Conservation (phyloP, 2,113 vertebrate species). For the Bos indicus region DNA sequence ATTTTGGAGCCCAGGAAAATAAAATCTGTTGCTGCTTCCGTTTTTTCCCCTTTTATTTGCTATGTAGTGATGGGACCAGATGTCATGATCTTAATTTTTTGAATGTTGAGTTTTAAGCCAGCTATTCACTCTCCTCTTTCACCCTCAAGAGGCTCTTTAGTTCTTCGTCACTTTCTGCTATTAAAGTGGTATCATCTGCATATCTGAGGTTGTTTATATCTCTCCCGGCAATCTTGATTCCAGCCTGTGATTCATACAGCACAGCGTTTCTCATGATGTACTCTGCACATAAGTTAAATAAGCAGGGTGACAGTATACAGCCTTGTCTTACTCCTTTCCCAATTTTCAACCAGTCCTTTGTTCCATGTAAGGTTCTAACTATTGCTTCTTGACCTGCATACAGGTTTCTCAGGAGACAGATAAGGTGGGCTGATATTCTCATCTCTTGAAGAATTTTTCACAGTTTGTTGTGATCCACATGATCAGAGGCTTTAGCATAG, state of each 20-base stretch:
- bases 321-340: neutral
- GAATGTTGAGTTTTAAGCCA: neutral
- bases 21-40: neutral
- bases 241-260: neutral
- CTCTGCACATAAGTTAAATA: neutral
- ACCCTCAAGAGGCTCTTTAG: neutral
- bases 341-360: neutral
- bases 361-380: neutral
- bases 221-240: neutral
- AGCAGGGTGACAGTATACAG: neutral
- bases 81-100: neutral
- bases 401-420: neutral
- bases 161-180: neutral
- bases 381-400: neutral
- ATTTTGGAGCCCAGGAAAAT: neutral
- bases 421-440: neutral
- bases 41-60: neutral
- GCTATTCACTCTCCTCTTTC: neutral
- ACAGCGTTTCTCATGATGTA: neutral
- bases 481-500: neutral
- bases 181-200: neutral
- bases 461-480: neutral
- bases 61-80: neutral
- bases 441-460: neutral
- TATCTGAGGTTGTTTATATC: neutral